These are phyloP conservation scores for Mastomys natalensis DNA, from an alignment of 2,113 vertebrate species.

Conservation along the genomic window DNA sequence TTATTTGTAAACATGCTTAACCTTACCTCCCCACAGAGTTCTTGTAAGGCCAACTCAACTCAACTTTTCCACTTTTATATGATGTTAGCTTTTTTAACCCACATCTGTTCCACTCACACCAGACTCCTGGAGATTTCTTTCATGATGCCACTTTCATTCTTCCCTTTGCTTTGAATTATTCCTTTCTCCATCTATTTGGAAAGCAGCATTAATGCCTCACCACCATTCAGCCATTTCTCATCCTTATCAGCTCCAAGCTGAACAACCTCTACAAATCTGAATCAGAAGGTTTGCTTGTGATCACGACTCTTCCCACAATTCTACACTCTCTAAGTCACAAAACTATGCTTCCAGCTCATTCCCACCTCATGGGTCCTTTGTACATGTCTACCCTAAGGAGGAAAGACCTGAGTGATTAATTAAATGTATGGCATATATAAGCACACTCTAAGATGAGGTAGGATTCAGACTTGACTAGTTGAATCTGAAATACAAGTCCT, in stretches of 20 bases:
- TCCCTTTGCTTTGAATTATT: neutral
- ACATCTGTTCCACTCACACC: neutral
- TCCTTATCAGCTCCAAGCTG: neutral
- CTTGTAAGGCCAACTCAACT: neutral
- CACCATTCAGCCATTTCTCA: neutral
- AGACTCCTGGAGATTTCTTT: neutral
- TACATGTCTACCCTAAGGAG: neutral
- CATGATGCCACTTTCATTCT: neutral
- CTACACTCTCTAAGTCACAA: neutral
- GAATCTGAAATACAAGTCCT: slow-evolving; percentile 23
- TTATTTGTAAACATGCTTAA: neutral
- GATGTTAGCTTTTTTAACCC: neutral
- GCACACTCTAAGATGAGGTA: neutral
- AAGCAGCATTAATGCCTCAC: neutral
- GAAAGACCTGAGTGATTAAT: neutral
- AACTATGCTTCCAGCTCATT: neutral
- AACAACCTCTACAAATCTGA: neutral
- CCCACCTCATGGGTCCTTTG: neutral
- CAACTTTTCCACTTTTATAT: neutral
- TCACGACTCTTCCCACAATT: neutral
- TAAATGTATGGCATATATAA: neutral
- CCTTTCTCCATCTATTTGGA: neutral
- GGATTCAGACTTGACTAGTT: neutral
- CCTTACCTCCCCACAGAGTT: neutral
- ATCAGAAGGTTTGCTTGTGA: slow-evolving; percentile 5